phyloP scores from a whole-genome alignment of 2,888 invertebrate genomes.

The Acleris literana region DNA sequence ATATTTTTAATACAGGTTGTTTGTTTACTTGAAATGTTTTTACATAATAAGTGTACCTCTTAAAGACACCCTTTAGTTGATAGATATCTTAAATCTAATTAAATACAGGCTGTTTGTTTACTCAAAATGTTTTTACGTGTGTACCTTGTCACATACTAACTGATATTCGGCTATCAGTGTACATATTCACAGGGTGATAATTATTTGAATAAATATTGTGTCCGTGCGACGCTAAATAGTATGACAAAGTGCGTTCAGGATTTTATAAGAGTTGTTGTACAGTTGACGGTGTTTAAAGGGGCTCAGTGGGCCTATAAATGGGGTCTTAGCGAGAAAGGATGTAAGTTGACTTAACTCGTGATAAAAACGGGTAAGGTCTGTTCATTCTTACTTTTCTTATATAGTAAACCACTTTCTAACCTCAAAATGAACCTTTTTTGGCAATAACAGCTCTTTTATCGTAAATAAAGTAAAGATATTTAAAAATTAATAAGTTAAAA shows the following conservation, averaged over 20 bases:
- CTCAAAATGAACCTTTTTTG: no score
- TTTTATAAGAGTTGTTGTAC: not conserved
- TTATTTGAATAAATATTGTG: not conserved
- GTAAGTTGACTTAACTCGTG: no score
- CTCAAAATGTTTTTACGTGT: not conserved
- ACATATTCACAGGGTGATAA: not conserved
- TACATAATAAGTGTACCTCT: not conserved
- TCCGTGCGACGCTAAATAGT: constrained; percentile 2
- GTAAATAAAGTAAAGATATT: no score
- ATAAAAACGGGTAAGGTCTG: no score
- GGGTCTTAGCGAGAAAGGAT: no score
- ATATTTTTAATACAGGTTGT: not conserved
- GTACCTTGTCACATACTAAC: not conserved
- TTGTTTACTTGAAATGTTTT: not conserved
- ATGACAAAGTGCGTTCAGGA: constrained; percentile 8
- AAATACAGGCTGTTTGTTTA: not conserved
- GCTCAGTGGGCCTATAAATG: no score
- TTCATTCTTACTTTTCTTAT: no score
- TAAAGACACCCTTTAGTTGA: no score
- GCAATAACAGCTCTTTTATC: no score
- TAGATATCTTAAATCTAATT: no score
- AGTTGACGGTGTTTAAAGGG: not conserved
- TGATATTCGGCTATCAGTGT: not conserved
- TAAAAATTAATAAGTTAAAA: no score
- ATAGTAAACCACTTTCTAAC: no score